These are phyloP conservation scores for Clarias magur DNA, from an alignment of 2,113 vertebrate genomes.

Conservation along the genomic window DNA sequence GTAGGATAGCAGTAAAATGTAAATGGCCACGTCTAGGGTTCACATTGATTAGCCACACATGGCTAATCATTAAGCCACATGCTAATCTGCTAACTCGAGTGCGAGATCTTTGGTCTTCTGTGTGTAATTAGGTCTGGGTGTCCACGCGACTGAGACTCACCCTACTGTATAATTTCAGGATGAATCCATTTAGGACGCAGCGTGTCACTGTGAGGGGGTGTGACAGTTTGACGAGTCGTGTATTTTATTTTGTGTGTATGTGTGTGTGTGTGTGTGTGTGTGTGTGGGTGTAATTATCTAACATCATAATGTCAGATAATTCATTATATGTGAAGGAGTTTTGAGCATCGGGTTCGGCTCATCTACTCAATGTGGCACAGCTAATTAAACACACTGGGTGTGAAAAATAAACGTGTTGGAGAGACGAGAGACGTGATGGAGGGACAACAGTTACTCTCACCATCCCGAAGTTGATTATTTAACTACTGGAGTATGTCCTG, in stretches of 20 bases:
- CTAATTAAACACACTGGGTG: neutral
- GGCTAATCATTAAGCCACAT: neutral
- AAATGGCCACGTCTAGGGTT: neutral
- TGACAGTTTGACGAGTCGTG: neutral
- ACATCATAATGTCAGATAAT: conserved; percentile 47
- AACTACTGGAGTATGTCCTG: too few relatives aligned
- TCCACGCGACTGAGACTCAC: neutral
- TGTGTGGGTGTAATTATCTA: neutral
- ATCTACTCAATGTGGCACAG: neutral
- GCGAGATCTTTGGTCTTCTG: neutral
- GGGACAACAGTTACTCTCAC: neutral
- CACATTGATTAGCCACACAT: neutral
- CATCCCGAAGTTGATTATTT: neutral
- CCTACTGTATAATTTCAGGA: neutral
- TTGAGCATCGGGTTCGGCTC: conserved; percentile 5
- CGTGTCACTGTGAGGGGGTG: neutral
- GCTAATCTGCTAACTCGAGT: neutral
- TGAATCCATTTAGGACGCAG: neutral
- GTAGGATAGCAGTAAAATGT: neutral
- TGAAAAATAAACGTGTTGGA: neutral
- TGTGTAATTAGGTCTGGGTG: neutral
- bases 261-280: conserved; percentile 34
- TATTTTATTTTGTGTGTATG: neutral
- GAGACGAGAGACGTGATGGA: too few relatives aligned
- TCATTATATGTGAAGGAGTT: conserved; percentile 38